Base-by-base conservation (phyloP, 1,140 invertebrate species). In the Drosophila asahinai region DNA sequence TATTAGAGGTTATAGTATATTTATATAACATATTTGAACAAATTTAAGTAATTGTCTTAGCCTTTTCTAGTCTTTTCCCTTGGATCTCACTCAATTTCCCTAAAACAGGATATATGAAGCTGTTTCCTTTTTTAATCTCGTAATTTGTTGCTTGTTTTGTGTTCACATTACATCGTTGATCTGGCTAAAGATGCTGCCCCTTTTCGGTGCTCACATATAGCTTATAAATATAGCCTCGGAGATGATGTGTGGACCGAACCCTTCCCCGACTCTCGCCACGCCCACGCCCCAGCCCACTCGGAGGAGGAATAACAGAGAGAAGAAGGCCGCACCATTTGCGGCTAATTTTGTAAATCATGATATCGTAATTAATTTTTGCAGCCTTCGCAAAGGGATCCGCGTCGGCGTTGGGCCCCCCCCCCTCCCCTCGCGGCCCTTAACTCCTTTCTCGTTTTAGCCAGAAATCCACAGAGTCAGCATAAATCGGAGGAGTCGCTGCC, bases 321-420 rank as follows among this genome's bases (percentile, higher is more conserved):
- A 80, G 72, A 79, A 72, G 81, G 78, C 81, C 77, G 77, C 86
- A 72, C 84, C 80, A 89, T 90, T 90, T 89, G 86, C 86, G 84
- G 86, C 84, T 89, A 89, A 89, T 89, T 89, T 90, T 89, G 84
- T 89, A 89, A 89, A 89, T 89, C 84, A 89, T 89, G 84, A 89
- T 89, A 89, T 89, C 84, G 86, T 89, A 89, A 89, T 89, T 89
- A 89, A 89, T 89, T 89, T 89, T 89, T 89, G 84, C 84, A 87
- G 83, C 74, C 74, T 55, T 76, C 75, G 73, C 67, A 59, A 73
- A 51, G 48, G 42, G 47, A 77, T 51, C 45, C 59, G 36, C 47
- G 61, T 64, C 63, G 60, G 60, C 79, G 43, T 49, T 27, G n/a
- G 17, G 52, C 6, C 33, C 15, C 19, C 12, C n/a, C 12, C 43